Evolutionary conservation across 2,797 vertebrate species (phyloP), one percentile per base, ranked within the genome.

Genomic region (Darevskia nairensis): DNA sequence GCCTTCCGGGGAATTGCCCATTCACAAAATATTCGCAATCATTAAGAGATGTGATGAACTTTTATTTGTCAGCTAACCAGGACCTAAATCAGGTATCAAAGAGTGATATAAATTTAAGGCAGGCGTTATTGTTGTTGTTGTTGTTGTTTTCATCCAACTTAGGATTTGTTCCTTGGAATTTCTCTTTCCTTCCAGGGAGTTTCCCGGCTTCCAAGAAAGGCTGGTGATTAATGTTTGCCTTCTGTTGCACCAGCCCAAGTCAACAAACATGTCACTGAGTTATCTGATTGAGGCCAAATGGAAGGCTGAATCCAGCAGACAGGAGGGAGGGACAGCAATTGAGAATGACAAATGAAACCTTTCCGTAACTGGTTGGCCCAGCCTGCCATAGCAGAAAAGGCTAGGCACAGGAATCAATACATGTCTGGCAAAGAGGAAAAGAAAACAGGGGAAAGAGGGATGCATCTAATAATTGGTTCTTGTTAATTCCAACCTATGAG

Each of bases 231-330:
- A 78, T 88, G 46, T 83, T 77, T 78, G 59, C 17, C 46, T 83
- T 78, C 74, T 68, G 61, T 39, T 84, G 61, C 25, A 41, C 44
- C 74, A 66, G n/a, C 23, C 32, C 23, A 55, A 78, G 75, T 78
- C 87, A 82, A 88, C 87, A 76, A 88, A 78, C 81, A 71, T 83
- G 74, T 78, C 87, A 83, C 64, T 69, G 64, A 77, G 61, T 68
- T 77, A 71, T 88, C 44, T 78, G 86, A 75, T 4, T 17, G 74
- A 78, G 87, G 64, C 81, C 87, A 78, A 88, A 84, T 69, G 66
- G 61, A 59, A 78, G 66, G 75, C 87, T 83, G 87, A 77, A 68
- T 25, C 75, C 27, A 71, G 74, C 32, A 71, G 44, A 17, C 78
- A 61, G 78, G 29, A 61, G 68, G 71, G 78, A 78, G 64, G 59